Base-by-base conservation (phyloP, 2,113 vertebrate genomes). In the Perca fluviatilis region DNA sequence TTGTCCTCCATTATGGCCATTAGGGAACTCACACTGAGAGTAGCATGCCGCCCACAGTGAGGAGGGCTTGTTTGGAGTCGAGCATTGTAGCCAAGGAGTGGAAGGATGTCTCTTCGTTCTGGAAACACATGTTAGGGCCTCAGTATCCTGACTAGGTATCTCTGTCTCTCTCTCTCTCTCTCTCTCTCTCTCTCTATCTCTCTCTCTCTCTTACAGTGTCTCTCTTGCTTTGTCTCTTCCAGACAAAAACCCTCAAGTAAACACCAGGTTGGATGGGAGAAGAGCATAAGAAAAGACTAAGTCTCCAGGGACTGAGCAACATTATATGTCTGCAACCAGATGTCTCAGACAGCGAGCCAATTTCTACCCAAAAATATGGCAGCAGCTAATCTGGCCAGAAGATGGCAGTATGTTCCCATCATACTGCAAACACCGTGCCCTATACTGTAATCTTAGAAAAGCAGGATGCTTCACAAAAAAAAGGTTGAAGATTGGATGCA, bases 321-420 rank as follows among this genome's bases (percentile, higher is more conserved):
- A 85, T 87, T 79, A 77, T 68, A 49, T 73, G 69, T 86, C 74
- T 91, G 65, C 62, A 85, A 77, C 36, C 87, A 91, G 79, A 89
- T 85, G 85, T 84, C 80, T 69, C 73, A 83, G 65, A 88, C 78
- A 62, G 66, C 21, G 6, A 74, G 74, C 30, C 60, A 67, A 76
- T 79, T 58, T 81, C 40, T 27, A 30, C 9, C 19, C 25, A 67
- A 61, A 30, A 73, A 72, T 43, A 47, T 4, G n/a, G 61, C 62
- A 70, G 54, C 75, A 27, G 54, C 49, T n/a, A 19, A 1, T 51
- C 54, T 40, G 43, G 21, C 66, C 95, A 95, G 88, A 74, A 95
- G 95, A 92, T 95, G 95, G 92, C 94, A 94, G 88, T 96, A 84
- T 94, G 80, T 80, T 84, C 85, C 89, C 86, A 85, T 85, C 36